Conservation (phyloP, 2,113 vertebrate genomes). For the Rissa tridactyla region DNA sequence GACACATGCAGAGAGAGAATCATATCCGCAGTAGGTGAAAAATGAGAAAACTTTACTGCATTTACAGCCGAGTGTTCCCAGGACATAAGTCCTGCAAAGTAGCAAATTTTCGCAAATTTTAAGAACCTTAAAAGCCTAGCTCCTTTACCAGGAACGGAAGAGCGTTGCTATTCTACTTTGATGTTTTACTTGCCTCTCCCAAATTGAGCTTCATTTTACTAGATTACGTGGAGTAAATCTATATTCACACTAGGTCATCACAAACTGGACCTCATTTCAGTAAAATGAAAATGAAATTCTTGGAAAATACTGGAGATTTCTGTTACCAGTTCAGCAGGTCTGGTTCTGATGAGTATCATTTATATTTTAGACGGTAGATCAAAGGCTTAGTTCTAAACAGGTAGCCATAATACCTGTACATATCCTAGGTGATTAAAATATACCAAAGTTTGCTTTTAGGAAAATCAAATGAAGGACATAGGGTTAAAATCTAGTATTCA, state of each 20-base stretch:
- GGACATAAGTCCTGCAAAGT: background rate
- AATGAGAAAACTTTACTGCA: background rate
- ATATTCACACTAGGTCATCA: background rate
- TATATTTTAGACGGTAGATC: background rate
- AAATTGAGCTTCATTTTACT: background rate
- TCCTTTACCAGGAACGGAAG: background rate
- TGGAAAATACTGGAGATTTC: background rate
- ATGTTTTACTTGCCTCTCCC: background rate
- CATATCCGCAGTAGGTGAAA: background rate
- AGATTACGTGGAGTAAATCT: background rate
- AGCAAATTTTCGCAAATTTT: background rate
- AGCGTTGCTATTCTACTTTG: background rate
- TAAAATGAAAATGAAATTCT: background rate
- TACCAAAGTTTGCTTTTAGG: background rate
- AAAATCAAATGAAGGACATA: background rate
- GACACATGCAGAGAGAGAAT: background rate
- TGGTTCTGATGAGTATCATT: background rate
- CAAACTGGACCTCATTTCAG: background rate
- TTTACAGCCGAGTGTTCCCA: background rate
- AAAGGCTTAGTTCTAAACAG: background rate
- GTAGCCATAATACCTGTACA: background rate
- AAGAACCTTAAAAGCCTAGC: background rate
- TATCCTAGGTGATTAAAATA: background rate
- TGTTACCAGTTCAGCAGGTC: background rate
- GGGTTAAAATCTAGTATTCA: background rate